A percentile compares a stretch with the other conserved stretches of the same genome.
Conservation (phyloP, 2,797 vertebrate species). For the Rhabdomys pumilio region DNA sequence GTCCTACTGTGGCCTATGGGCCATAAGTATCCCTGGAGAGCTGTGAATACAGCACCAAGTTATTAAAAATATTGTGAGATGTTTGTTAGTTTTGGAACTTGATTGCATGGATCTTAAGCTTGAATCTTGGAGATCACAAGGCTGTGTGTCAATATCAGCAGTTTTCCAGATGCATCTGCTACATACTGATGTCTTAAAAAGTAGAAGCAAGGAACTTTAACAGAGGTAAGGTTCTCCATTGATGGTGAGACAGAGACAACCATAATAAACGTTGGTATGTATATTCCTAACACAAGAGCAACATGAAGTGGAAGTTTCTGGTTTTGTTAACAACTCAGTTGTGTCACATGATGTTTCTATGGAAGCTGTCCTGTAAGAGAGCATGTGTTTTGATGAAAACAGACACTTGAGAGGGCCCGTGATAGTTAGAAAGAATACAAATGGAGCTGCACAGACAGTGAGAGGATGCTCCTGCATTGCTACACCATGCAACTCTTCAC, state of each 20-base stretch:
- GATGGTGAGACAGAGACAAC: neutral
- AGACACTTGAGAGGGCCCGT: neutral
- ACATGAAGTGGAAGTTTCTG: neutral
- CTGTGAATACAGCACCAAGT: neutral
- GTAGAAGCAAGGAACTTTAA: neutral
- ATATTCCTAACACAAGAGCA: neutral
- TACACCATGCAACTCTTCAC: neutral
- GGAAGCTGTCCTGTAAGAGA: neutral
- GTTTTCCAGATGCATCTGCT: neutral
- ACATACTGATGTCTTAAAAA: neutral
- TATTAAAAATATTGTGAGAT: neutral
- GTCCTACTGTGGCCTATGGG: neutral
- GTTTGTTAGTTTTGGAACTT: neutral
- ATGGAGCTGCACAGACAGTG: neutral
- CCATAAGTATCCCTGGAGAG: neutral
- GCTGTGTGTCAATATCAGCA: neutral
- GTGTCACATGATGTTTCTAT: neutral
- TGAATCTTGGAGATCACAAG: neutral
- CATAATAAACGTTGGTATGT: neutral
- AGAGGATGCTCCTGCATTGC: neutral
- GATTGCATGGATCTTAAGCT: neutral
- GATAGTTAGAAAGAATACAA: neutral
- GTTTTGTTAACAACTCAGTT: neutral
- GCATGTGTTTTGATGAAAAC: neutral
- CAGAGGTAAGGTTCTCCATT: neutral